These are phyloP conservation scores for Phylloscopus whistleri DNA, from an alignment of 2,113 vertebrate genomes.

Conservation along the genomic window DNA sequence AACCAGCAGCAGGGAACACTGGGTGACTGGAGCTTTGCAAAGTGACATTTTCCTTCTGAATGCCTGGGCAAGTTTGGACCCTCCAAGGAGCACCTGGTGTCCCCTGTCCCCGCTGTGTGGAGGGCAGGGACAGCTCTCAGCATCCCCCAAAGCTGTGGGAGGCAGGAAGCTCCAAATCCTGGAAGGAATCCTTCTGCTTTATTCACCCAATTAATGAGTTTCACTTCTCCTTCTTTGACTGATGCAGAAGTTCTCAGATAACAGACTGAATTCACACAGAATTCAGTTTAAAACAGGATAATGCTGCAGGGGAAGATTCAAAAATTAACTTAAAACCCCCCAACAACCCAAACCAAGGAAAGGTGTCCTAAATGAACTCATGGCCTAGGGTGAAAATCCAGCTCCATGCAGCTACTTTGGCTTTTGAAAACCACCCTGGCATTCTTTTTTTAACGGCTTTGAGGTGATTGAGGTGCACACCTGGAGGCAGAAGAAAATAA, in stretches of 20 bases:
- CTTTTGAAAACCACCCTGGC: not conserved
- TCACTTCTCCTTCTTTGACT: not conserved
- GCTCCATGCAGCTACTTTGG: not conserved
- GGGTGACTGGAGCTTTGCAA: not conserved
- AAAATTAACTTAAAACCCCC: not conserved
- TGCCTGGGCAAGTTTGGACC: not conserved
- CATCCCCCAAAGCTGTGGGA: not conserved
- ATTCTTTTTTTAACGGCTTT: not conserved
- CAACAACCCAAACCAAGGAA: not conserved
- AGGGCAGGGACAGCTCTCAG: not conserved
- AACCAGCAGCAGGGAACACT: not conserved
- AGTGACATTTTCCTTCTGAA: not conserved
- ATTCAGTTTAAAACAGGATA: not conserved
- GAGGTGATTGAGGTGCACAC: not conserved
- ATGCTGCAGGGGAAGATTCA: fast-evolving
- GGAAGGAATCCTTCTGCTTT: not conserved
- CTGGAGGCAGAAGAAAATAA: not conserved
- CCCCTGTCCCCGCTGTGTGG: not conserved
- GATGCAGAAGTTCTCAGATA: not conserved
- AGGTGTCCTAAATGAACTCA: fast-evolving
- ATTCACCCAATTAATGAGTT: not conserved
- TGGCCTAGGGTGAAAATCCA: not conserved
- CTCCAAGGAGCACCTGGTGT: fast-evolving
- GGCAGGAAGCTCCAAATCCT: not conserved
- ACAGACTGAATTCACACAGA: not conserved